Evolutionary conservation across 2,888 invertebrate genomes (phyloP).

Genomic region (Drosophila siamana): DNA sequence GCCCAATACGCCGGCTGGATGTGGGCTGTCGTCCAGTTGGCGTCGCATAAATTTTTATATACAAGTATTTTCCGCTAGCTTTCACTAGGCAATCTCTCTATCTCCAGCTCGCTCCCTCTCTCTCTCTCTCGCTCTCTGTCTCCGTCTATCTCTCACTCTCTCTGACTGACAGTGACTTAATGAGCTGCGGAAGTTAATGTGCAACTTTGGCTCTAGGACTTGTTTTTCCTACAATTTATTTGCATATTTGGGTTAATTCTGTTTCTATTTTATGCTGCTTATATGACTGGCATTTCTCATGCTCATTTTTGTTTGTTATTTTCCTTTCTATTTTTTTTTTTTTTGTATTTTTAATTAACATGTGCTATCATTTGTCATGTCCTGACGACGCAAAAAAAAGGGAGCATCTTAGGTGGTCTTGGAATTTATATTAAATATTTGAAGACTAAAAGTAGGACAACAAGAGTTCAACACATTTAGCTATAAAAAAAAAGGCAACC

Average conservation of each 20-base stretch:
- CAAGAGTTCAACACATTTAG: not conserved
- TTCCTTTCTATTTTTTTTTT: no score
- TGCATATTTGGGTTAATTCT: conserved; percentile 79
- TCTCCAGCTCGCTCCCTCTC: not conserved
- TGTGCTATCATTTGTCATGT: conserved; percentile 33
- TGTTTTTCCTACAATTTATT: conserved; percentile 68
- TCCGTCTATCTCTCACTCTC: not conserved
- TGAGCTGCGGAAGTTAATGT: conserved; percentile 82
- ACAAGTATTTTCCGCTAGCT: conserved; percentile 60
- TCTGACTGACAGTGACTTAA: conserved; percentile 74
- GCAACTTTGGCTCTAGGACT: conserved; percentile 58
- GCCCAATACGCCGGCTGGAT: conserved; percentile 5
- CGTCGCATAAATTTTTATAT: conserved; percentile 78
- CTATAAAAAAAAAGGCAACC: no score
- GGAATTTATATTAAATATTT: conserved; percentile 1
- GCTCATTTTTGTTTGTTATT: conserved; percentile 4
- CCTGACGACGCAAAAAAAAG: conserved; percentile 5
- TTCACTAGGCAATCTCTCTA: conserved; percentile 26
- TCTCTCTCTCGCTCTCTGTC: not conserved
- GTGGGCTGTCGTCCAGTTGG: conserved; percentile 75
- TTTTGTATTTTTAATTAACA: conserved; percentile 45
- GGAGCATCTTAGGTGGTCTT: not conserved
- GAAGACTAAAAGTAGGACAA: not conserved
- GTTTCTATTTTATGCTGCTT: conserved; percentile 47
- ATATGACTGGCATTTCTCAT: conserved; percentile 48